phyloP scores from a whole-genome alignment of 2,113 vertebrate genomes.

The human (Homo sapiens) region GRCh38 chr12:98501-99000 shows the following conservation, averaged over 20 bases:
- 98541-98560: background rate
- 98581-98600: background rate
- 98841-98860: background rate
- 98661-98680: background rate
- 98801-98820: background rate
- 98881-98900: background rate
- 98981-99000: background rate
- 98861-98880: background rate
- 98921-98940: background rate
- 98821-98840: rapidly evolving
- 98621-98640: background rate
- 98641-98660: background rate
- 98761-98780: background rate
- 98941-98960: too few species aligned
- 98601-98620: background rate
- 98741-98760: background rate
- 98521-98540: background rate
- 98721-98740: background rate
- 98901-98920: background rate
- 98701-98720: background rate
- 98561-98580: background rate
- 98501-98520: background rate
- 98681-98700: background rate
- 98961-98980: too few species aligned
- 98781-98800: background rate